Conservation (phyloP, 2,888 invertebrate species). For the Stenodema calcarata region DNA sequence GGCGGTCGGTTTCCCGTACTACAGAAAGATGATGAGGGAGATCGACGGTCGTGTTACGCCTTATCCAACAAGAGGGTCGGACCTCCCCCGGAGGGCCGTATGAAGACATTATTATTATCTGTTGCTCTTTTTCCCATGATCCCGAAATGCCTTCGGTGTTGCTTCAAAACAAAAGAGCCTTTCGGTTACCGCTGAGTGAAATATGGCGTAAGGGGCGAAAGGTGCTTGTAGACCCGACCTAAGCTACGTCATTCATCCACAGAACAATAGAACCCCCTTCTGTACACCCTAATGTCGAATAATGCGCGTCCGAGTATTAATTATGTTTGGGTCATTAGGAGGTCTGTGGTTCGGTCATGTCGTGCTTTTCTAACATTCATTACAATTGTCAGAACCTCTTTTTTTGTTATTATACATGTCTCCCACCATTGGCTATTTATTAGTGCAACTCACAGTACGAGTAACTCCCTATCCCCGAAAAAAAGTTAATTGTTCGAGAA, state of each 20-base stretch:
- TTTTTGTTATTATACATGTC: background rate
- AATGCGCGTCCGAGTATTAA: background rate
- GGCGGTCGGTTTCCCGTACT: background rate
- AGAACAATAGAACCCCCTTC: constrained; percentile 5
- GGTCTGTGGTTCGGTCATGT: constrained; percentile 8
- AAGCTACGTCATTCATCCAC: constrained; percentile 14
- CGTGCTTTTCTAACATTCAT: constrained; percentile 26
- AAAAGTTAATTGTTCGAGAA: background rate
- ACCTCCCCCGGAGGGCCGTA: background rate
- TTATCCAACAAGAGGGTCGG: constrained; percentile 13
- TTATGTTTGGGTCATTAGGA: constrained; percentile 27
- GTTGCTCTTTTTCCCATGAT: constrained; percentile 35
- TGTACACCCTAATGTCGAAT: constrained; percentile 12
- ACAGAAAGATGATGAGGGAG: background rate
- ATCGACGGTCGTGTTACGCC: background rate
- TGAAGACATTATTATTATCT: constrained; percentile 28
- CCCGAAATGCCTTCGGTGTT: background rate
- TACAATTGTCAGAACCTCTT: background rate
- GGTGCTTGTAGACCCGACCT: background rate
- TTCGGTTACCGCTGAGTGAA: background rate
- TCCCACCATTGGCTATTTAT: constrained; percentile 9
- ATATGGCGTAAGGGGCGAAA: constrained; percentile 5
- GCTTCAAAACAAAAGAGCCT: constrained; percentile 3
- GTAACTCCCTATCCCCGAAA: background rate
- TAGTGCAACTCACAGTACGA: background rate